Evolutionary conservation across 2,888 invertebrate genomes (phyloP).

Genomic region (Capitulum mitella): DNA sequence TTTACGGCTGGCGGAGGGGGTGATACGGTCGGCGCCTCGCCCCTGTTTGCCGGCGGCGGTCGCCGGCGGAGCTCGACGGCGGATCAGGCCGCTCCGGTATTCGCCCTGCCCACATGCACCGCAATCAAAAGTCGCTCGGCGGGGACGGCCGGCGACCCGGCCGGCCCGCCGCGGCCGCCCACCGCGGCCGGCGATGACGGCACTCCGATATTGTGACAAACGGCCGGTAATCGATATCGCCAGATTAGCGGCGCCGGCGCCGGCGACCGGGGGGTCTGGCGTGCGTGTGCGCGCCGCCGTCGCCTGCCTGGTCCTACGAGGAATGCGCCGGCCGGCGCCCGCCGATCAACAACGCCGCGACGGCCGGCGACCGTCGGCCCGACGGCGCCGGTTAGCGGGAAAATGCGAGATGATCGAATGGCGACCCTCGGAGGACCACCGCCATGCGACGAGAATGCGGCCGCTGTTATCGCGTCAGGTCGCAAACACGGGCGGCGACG

Average conservation of each 20-base stretch:
- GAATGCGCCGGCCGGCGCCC: not conserved
- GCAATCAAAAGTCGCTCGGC: constrained; percentile 12
- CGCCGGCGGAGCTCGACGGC: not conserved
- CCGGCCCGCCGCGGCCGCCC: not conserved
- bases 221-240: not conserved
- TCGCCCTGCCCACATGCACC: not conserved
- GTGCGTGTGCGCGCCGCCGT: not conserved
- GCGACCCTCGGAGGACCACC: not conserved
- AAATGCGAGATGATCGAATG: not conserved
- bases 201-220: not conserved
- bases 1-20: not conserved
- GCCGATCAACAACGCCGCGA: not conserved
- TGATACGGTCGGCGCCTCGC: not conserved
- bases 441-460: not conserved
- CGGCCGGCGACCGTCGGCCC: too few relatives aligned
- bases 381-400: not conserved
- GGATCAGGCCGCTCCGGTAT: not conserved
- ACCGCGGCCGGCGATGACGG: not conserved
- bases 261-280: not conserved
- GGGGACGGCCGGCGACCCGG: not conserved
- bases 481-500: too few relatives aligned
- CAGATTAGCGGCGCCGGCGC: not conserved
- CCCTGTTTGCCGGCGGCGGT: not conserved
- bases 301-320: too few relatives aligned
- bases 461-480: too few relatives aligned